A percentile compares a stretch with the other conserved stretches of the same genome.
These are phyloP conservation scores for Anthrax anthrax DNA, from an alignment of 2,888 invertebrate species.

Conservation along the genomic window DNA sequence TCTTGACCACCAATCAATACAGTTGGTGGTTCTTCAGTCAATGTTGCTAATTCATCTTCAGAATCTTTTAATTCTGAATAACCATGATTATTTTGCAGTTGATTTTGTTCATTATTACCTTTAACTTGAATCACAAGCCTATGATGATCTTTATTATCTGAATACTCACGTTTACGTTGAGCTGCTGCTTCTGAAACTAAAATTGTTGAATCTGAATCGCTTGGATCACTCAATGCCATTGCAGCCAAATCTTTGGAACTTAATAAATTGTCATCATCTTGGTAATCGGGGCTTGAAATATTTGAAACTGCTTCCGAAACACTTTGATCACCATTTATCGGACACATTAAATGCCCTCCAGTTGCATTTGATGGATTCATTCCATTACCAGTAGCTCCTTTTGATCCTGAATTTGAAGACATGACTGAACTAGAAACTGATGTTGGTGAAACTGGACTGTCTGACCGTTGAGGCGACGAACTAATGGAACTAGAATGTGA, in stretches of 20 bases:
- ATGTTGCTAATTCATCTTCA: slow-evolving; percentile 35
- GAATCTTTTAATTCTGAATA: slow-evolving; percentile 25
- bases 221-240: slow-evolving; percentile 78
- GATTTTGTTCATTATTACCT: slow-evolving; percentile 20
- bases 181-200: slow-evolving; percentile 58
- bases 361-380: not conserved
- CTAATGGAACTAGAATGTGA: slow-evolving; percentile 36
- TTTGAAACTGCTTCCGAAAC: slow-evolving; percentile 77
- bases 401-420: slow-evolving; percentile 61
- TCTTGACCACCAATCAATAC: slow-evolving; percentile 16
- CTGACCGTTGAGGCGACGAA: slow-evolving; percentile 41
- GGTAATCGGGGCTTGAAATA: slow-evolving; percentile 80
- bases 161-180: slow-evolving; percentile 29
- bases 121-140: slow-evolving; percentile 74
- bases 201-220: slow-evolving; percentile 79
- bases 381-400: slow-evolving; percentile 34
- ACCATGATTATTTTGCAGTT: slow-evolving; percentile 16
- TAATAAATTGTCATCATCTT: slow-evolving; percentile 70
- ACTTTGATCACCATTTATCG: slow-evolving; percentile 51
- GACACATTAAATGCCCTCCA: slow-evolving; percentile 27
- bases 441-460: slow-evolving; percentile 67
- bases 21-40: slow-evolving; percentile 29
- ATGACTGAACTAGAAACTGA: slow-evolving; percentile 78
- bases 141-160: slow-evolving; percentile 52
- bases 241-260: slow-evolving; percentile 61